Percentiles rank a stretch among this genome's conserved stretches.
Conservation (phyloP, 2,888 invertebrate species). For the Synanthedon formicaeformis region DNA sequence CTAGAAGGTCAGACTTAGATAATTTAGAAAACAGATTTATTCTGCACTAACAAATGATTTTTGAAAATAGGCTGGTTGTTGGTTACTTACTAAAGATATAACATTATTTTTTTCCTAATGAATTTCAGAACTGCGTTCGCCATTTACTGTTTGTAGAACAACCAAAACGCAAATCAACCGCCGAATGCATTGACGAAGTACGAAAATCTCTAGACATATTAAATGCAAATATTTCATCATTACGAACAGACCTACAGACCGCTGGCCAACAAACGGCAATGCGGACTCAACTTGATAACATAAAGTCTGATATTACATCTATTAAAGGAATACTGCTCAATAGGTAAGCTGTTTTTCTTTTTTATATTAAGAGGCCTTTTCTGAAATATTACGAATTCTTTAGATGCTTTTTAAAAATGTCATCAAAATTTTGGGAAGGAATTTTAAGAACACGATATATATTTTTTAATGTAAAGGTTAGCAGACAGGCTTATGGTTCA, state of each 20-base stretch:
- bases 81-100: no score
- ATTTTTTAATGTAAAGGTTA: no score
- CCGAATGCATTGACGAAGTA: slow-evolving; percentile 76
- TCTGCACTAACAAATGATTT: no score
- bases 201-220: slow-evolving; percentile 77
- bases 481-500: no score
- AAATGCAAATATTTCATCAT: slow-evolving; percentile 73
- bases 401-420: no score
- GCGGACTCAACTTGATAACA: slow-evolving; percentile 72
- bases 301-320: slow-evolving; percentile 77
- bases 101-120: no score
- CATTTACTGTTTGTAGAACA: slow-evolving; percentile 74
- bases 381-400: background rate
- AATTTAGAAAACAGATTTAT: no score
- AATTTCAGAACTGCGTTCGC: slow-evolving; percentile 44
- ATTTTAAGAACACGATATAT: no score
- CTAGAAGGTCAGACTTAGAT: no score
- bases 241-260: slow-evolving; percentile 75
- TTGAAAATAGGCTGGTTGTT: no score
- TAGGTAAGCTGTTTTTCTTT: slow-evolving; percentile 51
- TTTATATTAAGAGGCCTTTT: background rate
- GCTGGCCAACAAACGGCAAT: slow-evolving; percentile 57
- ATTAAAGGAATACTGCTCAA: slow-evolving; percentile 80
- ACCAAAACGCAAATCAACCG: slow-evolving; percentile 73
- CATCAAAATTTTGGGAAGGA: no score